Conservation (phyloP, 2,113 vertebrate genomes). For the Protobothrops mucrosquamatus region DNA sequence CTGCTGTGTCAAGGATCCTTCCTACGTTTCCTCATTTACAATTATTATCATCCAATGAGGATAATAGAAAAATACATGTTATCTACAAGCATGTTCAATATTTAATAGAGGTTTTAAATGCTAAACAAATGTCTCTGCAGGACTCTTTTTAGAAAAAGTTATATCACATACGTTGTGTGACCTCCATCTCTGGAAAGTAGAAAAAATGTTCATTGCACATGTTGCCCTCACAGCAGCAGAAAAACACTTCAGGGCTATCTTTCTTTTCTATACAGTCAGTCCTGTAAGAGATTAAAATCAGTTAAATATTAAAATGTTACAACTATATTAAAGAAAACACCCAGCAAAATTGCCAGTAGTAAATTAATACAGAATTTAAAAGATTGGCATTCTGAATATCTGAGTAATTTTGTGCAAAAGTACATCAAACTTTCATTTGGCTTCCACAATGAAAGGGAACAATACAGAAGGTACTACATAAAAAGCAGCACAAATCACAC, state of each 20-base stretch:
- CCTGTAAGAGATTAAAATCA: conserved; percentile 64
- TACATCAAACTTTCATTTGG: neutral
- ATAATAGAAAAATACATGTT: neutral
- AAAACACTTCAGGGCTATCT: conserved; percentile 94
- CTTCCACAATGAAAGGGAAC: neutral
- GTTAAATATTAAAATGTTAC: neutral
- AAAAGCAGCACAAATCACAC: neutral
- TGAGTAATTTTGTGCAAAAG: neutral
- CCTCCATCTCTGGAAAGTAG: conserved; percentile 83
- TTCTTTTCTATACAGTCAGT: conserved; percentile 93
- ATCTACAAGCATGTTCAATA: neutral
- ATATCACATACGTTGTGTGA: conserved; percentile 77
- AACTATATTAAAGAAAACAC: neutral
- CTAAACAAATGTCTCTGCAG: neutral
- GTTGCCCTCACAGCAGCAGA: conserved; percentile 98
- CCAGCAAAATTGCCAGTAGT: neutral
- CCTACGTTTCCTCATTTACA: neutral
- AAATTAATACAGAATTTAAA: neutral
- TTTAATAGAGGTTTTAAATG: neutral
- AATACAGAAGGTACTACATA: neutral
- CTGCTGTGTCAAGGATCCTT: neutral
- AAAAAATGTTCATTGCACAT: conserved; percentile 95
- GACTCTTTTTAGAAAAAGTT: neutral
- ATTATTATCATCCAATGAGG: neutral
- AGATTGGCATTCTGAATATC: neutral